These are phyloP conservation scores for Apamea crenata DNA, from an alignment of 2,888 invertebrate genomes.

Conservation along the genomic window DNA sequence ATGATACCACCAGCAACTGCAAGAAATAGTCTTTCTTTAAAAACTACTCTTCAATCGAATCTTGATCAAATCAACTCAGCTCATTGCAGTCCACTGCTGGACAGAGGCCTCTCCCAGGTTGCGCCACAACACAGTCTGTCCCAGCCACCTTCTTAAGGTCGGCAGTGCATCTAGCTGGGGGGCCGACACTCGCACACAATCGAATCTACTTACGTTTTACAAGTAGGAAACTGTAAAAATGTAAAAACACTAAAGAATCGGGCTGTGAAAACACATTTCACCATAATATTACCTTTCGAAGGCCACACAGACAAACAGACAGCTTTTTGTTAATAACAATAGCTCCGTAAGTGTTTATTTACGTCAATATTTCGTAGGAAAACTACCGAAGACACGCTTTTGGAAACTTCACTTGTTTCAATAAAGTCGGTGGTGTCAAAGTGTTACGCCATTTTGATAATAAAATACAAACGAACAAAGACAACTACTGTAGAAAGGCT, in stretches of 20 bases:
- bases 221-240: not conserved
- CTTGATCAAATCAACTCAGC: too few species aligned
- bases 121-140: too few species aligned
- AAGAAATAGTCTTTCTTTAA: not conserved
- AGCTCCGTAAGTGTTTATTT: constrained; percentile 23
- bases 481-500: not conserved
- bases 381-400: not conserved
- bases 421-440: constrained; percentile 13
- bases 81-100: too few species aligned
- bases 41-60: too few species aligned
- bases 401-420: constrained; percentile 37
- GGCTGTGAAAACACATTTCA: not conserved
- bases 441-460: not conserved
- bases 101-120: too few species aligned
- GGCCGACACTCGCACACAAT: too few species aligned
- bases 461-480: not conserved
- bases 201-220: too few species aligned
- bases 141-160: too few species aligned
- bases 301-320: constrained; percentile 4
- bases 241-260: not conserved
- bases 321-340: constrained; percentile 25
- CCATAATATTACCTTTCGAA: not conserved
- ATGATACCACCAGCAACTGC: too few species aligned
- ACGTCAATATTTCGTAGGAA: constrained; percentile 11
- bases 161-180: too few species aligned